Conservation (phyloP, 2,888 invertebrate species). For the Bombyx huttoni region DNA sequence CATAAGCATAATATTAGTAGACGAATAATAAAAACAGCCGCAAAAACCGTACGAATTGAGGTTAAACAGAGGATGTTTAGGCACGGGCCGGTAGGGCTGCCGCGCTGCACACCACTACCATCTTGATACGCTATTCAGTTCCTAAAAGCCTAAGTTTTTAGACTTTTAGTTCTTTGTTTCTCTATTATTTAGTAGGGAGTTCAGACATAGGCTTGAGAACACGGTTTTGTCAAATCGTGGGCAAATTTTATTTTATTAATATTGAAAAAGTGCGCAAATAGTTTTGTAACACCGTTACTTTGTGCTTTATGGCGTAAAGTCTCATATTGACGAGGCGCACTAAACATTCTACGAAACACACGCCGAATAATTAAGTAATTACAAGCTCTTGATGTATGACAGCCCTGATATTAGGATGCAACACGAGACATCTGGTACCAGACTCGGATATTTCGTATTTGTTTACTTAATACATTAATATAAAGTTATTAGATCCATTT, state of each 20-base stretch:
- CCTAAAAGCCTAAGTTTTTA: no score
- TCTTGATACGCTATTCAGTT: neutral
- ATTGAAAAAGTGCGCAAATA: no score
- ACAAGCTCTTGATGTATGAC: neutral
- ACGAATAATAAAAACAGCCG: slow-evolving; percentile 49
- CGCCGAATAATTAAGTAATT: no score
- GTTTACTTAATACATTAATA: neutral
- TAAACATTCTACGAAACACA: no score
- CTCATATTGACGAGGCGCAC: no score
- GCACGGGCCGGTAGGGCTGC: slow-evolving; percentile 18
- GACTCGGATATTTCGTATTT: neutral
- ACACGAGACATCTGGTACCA: neutral
- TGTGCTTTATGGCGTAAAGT: no score
- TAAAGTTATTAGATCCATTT: neutral
- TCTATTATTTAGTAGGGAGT: no score
- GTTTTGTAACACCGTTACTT: no score
- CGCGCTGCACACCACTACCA: neutral
- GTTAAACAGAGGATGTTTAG: slow-evolving; percentile 52
- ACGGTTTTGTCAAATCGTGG: no score
- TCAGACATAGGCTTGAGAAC: no score
- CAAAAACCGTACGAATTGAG: slow-evolving; percentile 56
- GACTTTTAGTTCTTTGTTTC: no score
- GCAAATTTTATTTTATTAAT: no score
- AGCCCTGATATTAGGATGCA: neutral
- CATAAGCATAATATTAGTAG: slow-evolving; percentile 69